Evolutionary conservation across 2,888 invertebrate genomes (phyloP), one percentile per base, ranked within the genome.

Genomic region (Aphodius granarius): DNA sequence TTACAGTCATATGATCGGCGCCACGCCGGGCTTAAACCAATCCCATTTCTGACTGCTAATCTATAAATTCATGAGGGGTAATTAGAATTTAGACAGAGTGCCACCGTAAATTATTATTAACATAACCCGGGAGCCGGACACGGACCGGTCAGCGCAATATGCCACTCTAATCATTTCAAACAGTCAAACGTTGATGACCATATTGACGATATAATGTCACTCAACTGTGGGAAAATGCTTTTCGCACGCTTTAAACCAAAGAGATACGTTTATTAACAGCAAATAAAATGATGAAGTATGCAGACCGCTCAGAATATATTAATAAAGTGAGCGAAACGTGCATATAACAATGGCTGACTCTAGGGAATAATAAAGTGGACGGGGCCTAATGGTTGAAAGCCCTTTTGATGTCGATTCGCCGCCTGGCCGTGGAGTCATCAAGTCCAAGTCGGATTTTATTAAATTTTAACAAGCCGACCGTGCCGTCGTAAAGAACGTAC

Each of bases 1-100:
- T 80, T 80, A 79, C 76, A 76, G 76, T 77, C 78, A 78, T 78
- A 78, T 78, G 78, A 79, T 79, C 77, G 66, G 75, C 74, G 72
- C 72, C 21, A 21, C 68, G 20, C 20, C 20, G 21, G 64, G 73
- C 64, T 75, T 73, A 74, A 21, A 72, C 73, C 73, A 76, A 75
- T 77, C 72, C 74, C 73, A 74, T 78, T 76, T 76, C 75, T 73
- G 77, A 71, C 73, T 68, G 43, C 62, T 72, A 74, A 75, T 78
- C 76, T 76, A 76, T 79, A 76, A 77, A 79, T 79, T 78, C 78
- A 78, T 79, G 78, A 77, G 70, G 68, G 66, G 72, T 75, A 75
- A 75, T 75, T 75, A 76, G 72, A 72, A 75, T 76, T 76, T 74
- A 74, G 76, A 74, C 76, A 70, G 74, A 73, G 63, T 66, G 68